Percentiles rank a stretch among this genome's conserved stretches.
phyloP scores from a whole-genome alignment of 2,888 invertebrate genomes.

The Stictocephala bisonia region DNA sequence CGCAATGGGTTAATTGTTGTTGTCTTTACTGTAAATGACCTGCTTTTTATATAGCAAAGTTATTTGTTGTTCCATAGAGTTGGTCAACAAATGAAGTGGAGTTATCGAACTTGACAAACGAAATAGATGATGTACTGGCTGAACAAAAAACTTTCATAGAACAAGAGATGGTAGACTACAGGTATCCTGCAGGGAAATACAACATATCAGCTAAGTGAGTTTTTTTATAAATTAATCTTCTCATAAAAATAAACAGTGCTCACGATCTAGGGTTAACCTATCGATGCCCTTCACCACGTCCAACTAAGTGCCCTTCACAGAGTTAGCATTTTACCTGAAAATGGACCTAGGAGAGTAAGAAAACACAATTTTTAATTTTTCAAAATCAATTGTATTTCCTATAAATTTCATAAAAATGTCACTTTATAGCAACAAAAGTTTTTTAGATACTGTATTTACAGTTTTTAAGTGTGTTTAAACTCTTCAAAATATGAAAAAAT shows the following conservation, averaged over 20 bases:
- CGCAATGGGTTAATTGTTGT: too few species aligned
- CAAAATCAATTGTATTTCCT: too few species aligned
- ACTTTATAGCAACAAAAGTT: too few species aligned
- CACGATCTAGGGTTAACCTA: not conserved
- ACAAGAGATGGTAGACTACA: conserved; percentile 71
- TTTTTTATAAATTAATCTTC: conserved; percentile 49
- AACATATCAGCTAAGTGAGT: conserved; percentile 67
- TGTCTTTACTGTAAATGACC: not conserved
- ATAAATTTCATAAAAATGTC: too few species aligned
- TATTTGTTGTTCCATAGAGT: conserved; percentile 50
- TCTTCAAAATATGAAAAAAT: too few species aligned
- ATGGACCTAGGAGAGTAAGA: too few species aligned
- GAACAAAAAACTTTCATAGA: conserved; percentile 69
- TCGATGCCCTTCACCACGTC: conserved; percentile 1
- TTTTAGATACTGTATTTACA: too few species aligned
- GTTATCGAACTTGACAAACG: conserved; percentile 54
- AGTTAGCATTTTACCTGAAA: too few species aligned
- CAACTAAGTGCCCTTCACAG: too few species aligned
- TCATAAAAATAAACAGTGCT: not conserved
- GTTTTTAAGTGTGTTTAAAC: too few species aligned
- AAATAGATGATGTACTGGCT: conserved; percentile 70
- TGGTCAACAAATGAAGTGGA: conserved; percentile 58
- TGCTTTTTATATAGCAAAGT: not conserved
- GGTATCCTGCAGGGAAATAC: conserved; percentile 70
- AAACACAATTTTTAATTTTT: too few species aligned